These are phyloP conservation scores for Phrynosoma platyrhinos DNA, from an alignment of 2,113 vertebrate genomes.

Conservation along the genomic window DNA sequence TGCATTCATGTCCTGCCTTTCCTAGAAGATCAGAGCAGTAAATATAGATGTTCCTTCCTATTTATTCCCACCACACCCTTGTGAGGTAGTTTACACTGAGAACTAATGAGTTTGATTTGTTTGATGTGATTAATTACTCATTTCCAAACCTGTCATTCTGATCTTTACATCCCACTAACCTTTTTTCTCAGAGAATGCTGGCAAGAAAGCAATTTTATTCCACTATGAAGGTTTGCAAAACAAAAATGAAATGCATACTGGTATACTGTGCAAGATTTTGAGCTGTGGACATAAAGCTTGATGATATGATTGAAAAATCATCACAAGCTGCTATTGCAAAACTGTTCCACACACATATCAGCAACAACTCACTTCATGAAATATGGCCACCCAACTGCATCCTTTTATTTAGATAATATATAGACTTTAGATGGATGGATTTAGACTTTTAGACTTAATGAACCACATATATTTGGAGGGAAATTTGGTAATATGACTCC, in stretches of 20 bases:
- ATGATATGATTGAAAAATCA: not conserved
- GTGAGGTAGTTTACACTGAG: not conserved
- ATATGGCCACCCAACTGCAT: not conserved
- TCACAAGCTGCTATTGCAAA: not conserved
- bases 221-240: not conserved
- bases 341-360: not conserved
- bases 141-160: not conserved
- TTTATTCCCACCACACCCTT: not conserved
- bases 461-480: too few relatives aligned
- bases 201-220: not conserved
- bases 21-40: not conserved
- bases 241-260: not conserved
- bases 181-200: not conserved
- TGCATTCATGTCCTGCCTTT: not conserved
- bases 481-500: not conserved
- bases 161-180: not conserved
- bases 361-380: not conserved
- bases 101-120: not conserved
- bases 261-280: not conserved
- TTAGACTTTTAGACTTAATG: too few relatives aligned
- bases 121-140: not conserved
- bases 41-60: not conserved
- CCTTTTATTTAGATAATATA: too few relatives aligned
- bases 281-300: too few relatives aligned
- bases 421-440: too few relatives aligned